A percentile compares a stretch with the other conserved stretches of the same genome.
phyloP scores from a whole-genome alignment of 2,797 vertebrate species.

The Masticophis lateralis region DNA sequence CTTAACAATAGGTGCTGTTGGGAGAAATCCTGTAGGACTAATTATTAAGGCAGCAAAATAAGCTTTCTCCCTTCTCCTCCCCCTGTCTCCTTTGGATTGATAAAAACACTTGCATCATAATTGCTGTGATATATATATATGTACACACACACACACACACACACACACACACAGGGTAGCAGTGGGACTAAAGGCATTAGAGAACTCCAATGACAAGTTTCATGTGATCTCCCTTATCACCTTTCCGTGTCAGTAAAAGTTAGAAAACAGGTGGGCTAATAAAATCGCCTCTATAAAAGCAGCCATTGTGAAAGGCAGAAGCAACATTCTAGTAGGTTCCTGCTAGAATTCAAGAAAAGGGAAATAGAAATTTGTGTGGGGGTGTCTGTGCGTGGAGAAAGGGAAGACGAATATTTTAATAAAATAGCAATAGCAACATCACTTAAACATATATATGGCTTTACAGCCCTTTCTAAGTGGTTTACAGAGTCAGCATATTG shows the following conservation, averaged over 20 bases:
- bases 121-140: constrained; percentile 32
- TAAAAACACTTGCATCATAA: constrained; percentile 59
- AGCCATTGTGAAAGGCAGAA: constrained; percentile 62
- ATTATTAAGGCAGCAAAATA: constrained; percentile 76
- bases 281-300: constrained; percentile 56
- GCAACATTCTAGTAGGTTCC: constrained; percentile 59
- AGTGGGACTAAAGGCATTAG: constrained; percentile 53
- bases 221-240: constrained; percentile 31
- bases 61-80: constrained; percentile 61
- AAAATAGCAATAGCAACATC: background rate
- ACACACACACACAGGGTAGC: background rate
- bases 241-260: constrained; percentile 40
- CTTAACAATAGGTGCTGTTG: constrained; percentile 66
- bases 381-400: constrained; percentile 13
- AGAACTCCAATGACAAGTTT: constrained; percentile 23
- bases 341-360: constrained; percentile 65
- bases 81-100: constrained; percentile 42
- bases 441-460: background rate
- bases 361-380: constrained; percentile 48
- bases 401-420: constrained; percentile 36
- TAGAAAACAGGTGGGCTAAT: constrained; percentile 53
- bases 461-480: background rate
- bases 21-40: constrained; percentile 77
- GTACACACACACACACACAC: too few species aligned
- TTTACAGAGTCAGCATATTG: background rate